phyloP scores from a whole-genome alignment of 2,113 vertebrate species.

The Haemorhous mexicanus region DNA sequence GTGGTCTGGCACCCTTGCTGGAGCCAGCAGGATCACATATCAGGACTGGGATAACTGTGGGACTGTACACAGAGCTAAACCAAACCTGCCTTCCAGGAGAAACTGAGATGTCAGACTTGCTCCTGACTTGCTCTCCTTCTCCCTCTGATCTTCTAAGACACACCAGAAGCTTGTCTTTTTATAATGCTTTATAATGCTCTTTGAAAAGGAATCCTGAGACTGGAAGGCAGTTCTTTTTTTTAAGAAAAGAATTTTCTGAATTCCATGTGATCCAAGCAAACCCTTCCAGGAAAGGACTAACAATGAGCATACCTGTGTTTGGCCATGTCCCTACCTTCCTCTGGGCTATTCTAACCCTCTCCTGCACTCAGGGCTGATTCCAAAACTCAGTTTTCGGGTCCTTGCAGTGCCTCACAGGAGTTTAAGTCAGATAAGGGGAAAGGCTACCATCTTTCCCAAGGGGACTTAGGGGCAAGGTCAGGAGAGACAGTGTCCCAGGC shows the following conservation, averaged over 20 bases:
- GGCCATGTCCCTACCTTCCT: background rate
- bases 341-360: background rate
- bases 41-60: background rate
- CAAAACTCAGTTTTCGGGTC: background rate
- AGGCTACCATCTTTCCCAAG: background rate
- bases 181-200: background rate
- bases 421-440: background rate
- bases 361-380: background rate
- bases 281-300: background rate
- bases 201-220: background rate
- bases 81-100: background rate
- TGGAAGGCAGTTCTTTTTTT: background rate
- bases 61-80: background rate
- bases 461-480: background rate
- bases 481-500: background rate
- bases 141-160: background rate
- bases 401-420: background rate
- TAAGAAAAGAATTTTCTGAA: background rate
- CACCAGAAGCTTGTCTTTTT: background rate
- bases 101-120: background rate
- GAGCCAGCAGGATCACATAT: background rate
- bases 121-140: background rate
- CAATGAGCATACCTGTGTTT: background rate
- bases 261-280: background rate
- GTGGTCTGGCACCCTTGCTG: fast-evolving